A percentile compares a stretch with the other conserved stretches of the same genome.
These are phyloP conservation scores for Temnothorax unifasciatus DNA, from an alignment of 2,888 invertebrate species.

Conservation along the genomic window DNA sequence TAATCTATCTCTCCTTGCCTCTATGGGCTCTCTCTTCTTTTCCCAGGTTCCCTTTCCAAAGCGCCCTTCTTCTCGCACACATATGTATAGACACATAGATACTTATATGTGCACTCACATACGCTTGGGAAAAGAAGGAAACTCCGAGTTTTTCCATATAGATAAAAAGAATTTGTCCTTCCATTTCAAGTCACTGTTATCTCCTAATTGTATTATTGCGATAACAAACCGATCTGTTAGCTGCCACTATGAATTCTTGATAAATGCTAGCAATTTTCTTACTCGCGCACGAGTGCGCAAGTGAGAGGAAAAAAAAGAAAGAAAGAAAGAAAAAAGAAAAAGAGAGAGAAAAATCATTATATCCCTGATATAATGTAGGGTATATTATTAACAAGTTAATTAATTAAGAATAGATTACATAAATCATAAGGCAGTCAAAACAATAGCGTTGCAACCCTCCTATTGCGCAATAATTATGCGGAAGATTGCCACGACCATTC, in stretches of 20 bases:
- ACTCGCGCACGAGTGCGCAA: not conserved
- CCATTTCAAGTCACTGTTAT: slow-evolving; percentile 74
- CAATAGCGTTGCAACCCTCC: slow-evolving; percentile 65
- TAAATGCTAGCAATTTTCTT: slow-evolving; percentile 21
- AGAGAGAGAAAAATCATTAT: not conserved
- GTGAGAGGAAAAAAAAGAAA: not conserved
- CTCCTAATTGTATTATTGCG: slow-evolving; percentile 85
- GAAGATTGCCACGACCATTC: slow-evolving; percentile 68
- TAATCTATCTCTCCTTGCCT: slow-evolving; percentile 92
- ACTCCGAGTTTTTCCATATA: slow-evolving; percentile 76
- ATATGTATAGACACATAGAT: slow-evolving; percentile 59
- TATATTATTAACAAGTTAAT: slow-evolving; percentile 63
- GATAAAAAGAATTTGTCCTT: slow-evolving; percentile 85
- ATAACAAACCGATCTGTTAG: slow-evolving; percentile 80
- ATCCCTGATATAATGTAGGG: not conserved
- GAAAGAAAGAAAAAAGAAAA: not conserved
- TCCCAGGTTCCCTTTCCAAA: slow-evolving; percentile 80
- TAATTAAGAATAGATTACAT: slow-evolving; percentile 59
- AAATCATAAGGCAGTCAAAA: slow-evolving; percentile 69
- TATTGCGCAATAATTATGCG: slow-evolving; percentile 75
- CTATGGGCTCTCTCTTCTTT: slow-evolving; percentile 82
- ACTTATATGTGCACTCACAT: slow-evolving; percentile 47
- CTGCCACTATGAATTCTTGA: slow-evolving; percentile 43
- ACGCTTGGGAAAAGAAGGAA: slow-evolving; percentile 73
- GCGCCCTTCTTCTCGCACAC: slow-evolving; percentile 74